Conservation (phyloP, 2,797 vertebrate genomes). For the Artibeus jamaicensis region DNA sequence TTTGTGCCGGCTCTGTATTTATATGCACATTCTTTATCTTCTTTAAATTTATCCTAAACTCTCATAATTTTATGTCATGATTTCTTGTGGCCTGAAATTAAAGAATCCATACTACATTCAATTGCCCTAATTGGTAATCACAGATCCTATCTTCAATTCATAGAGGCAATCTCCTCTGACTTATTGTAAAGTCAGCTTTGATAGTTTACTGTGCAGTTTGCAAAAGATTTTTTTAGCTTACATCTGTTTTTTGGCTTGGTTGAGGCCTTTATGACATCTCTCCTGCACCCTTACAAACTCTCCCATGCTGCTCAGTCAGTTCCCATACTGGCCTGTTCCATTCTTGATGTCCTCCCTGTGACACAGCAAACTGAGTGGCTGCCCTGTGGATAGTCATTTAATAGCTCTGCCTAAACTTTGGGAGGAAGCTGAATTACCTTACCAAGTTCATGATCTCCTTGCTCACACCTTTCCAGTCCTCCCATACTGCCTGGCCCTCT, state of each 20-base stretch:
- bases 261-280: neutral
- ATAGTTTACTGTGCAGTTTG: neutral
- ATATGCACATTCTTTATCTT: neutral
- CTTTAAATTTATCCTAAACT: neutral
- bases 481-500: accelerated
- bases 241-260: neutral
- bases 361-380: neutral
- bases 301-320: neutral
- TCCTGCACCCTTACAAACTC: too few relatives aligned
- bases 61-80: neutral
- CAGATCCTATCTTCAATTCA: neutral
- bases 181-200: neutral
- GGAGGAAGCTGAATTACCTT: neutral
- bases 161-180: neutral
- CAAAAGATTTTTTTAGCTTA: neutral
- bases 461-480: neutral
- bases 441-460: too few relatives aligned
- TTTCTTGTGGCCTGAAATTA: neutral
- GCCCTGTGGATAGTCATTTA: accelerated
- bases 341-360: neutral
- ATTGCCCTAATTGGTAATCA: neutral
- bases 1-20: too few relatives aligned
- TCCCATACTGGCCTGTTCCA: accelerated
- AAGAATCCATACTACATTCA: neutral
- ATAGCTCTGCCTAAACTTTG: neutral